A percentile compares a stretch with the other conserved stretches of the same genome.
These are phyloP conservation scores for Drosophila multiciliata DNA, from an alignment of 2,888 invertebrate genomes.

Conservation along the genomic window DNA sequence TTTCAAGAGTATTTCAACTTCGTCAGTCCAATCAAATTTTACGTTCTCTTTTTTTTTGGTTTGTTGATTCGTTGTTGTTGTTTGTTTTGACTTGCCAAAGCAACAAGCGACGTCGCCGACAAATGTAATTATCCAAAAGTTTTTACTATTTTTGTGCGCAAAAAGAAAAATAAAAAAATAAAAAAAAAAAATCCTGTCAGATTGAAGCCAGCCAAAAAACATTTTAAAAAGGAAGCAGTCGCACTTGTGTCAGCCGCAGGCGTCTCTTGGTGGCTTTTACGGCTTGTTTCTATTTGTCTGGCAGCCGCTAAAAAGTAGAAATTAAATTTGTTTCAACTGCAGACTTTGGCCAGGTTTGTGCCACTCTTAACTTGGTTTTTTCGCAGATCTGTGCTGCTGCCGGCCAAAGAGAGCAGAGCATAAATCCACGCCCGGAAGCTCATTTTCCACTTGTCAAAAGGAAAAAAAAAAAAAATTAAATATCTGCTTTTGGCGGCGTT, in stretches of 20 bases:
- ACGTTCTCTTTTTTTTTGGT: neutral
- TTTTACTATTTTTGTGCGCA: conserved; percentile 64
- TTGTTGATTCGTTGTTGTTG: neutral
- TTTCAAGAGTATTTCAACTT: neutral
- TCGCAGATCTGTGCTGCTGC: conserved; percentile 13
- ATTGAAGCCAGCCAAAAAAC: conserved; percentile 39
- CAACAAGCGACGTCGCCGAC: conserved; percentile 50
- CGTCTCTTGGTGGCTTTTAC: conserved; percentile 54
- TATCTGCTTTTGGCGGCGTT: conserved; percentile 39
- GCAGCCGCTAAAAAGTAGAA: conserved; percentile 73
- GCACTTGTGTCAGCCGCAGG: conserved; percentile 55
- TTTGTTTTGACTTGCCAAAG: conserved; percentile 55
- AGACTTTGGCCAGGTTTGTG: conserved; percentile 62
- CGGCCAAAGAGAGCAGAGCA: conserved; percentile 12
- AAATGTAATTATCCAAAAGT: conserved; percentile 78
- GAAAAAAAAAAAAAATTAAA: conserved; percentile 9
- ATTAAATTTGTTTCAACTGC: conserved; percentile 78
- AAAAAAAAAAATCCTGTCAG: conserved; percentile 14
- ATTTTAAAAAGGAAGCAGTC: conserved; percentile 48
- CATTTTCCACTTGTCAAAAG: conserved; percentile 63
- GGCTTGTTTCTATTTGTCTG: conserved; percentile 71
- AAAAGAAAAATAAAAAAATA: conserved; percentile 15
- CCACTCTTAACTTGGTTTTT: conserved; percentile 25
- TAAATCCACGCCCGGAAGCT: conserved; percentile 61
- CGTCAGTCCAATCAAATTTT: neutral